A percentile compares a stretch with the other conserved stretches of the same genome.
phyloP scores from a whole-genome alignment of 2,113 vertebrate genomes.

The Triplophysa siluroides region DNA sequence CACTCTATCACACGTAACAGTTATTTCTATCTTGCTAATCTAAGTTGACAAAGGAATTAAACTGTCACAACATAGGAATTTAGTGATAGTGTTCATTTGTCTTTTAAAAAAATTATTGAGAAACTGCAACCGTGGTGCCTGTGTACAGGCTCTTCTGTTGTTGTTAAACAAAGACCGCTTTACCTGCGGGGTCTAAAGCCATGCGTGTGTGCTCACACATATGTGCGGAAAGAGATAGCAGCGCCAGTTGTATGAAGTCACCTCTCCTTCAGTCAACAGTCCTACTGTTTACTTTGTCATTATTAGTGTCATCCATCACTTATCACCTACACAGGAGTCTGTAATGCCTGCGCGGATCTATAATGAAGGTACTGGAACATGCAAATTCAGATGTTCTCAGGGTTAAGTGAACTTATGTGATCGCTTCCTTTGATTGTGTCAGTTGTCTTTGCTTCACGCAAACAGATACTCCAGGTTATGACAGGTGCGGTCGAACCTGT shows the following conservation, averaged over 20 bases:
- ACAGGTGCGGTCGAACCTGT: conserved; percentile 31
- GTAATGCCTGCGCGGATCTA: conserved; percentile 63
- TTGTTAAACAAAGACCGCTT: conserved; percentile 40
- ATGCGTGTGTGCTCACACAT: not conserved
- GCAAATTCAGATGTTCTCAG: conserved; percentile 43
- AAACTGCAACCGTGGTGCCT: conserved; percentile 46
- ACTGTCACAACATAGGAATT: conserved; percentile 27
- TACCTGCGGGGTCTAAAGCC: conserved; percentile 53
- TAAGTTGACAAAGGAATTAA: conserved; percentile 28
- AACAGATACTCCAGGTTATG: conserved; percentile 55
- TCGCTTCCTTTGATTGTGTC: conserved; percentile 50
- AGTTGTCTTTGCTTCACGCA: conserved; percentile 60
- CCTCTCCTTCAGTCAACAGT: conserved; percentile 65
- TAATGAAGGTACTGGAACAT: conserved; percentile 52
- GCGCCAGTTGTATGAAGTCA: conserved; percentile 57
- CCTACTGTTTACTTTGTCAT: conserved; percentile 71
- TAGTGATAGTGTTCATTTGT: not conserved
- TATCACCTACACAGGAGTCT: conserved; percentile 63
- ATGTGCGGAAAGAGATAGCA: conserved; percentile 4
- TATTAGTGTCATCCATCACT: conserved; percentile 69
- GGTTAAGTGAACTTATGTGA: conserved; percentile 58
- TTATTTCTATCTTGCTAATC: conserved; percentile 32
- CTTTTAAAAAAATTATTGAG: not conserved
- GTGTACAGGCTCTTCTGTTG: conserved; percentile 55
- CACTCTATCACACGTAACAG: conserved; percentile 36